phyloP scores from a whole-genome alignment of 1,140 invertebrate species.

The Marisa cornuarietis region DNA sequence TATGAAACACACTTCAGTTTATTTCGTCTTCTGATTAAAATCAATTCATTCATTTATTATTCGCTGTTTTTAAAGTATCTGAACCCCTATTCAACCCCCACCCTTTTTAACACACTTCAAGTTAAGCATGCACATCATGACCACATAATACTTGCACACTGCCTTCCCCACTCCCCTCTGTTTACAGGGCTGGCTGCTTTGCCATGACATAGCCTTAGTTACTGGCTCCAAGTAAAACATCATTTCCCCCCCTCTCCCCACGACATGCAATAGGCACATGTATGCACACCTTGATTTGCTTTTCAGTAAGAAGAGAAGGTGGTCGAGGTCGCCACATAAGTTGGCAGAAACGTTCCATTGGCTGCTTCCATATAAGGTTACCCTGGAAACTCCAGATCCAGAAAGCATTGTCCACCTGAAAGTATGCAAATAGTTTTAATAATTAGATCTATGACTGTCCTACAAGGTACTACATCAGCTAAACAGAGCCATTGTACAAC shows the following conservation, averaged over 20 bases:
- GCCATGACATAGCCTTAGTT: too few relatives aligned
- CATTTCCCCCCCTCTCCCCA: too few relatives aligned
- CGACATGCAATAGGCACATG: too few relatives aligned
- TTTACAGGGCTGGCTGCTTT: too few relatives aligned
- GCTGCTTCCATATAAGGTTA: conserved; percentile 80
- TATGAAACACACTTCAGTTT: background rate
- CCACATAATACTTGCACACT: too few relatives aligned
- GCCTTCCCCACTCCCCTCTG: too few relatives aligned
- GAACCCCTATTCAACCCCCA: background rate
- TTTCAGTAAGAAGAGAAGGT: conserved; percentile 80
- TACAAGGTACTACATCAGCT: background rate
- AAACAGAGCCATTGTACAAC: background rate
- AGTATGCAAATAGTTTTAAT: conserved; percentile 14
- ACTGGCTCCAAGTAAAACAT: too few relatives aligned
- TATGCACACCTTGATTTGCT: conserved; percentile 67
- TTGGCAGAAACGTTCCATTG: conserved; percentile 92
- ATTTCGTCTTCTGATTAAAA: background rate
- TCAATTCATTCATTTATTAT: background rate
- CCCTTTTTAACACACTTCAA: too few relatives aligned
- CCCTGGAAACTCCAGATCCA: conserved; percentile 98
- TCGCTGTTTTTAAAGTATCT: background rate
- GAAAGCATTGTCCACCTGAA: conserved; percentile 88
- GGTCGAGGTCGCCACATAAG: conserved; percentile 96
- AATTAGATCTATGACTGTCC: background rate
- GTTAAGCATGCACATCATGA: too few relatives aligned